phyloP scores from a whole-genome alignment of 2,797 vertebrate species.

The Chelidonichthys spinosus region DNA sequence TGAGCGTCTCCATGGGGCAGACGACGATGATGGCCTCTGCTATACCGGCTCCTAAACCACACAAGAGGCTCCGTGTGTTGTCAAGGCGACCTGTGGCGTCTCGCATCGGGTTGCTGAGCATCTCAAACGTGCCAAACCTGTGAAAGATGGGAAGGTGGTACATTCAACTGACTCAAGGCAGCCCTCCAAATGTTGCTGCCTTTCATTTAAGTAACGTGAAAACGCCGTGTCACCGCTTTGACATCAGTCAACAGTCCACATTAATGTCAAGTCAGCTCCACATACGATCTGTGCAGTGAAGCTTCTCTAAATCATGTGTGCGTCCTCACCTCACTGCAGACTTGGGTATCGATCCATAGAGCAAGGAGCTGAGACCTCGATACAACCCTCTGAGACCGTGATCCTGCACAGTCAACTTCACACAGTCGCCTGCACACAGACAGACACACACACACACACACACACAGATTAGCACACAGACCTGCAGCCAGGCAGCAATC shows the following conservation, averaged over 20 bases:
- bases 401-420: conserved; percentile 86
- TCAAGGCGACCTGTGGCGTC: conserved; percentile 84
- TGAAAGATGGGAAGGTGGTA: neutral
- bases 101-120: conserved; percentile 86
- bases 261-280: neutral
- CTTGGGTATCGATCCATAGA: conserved; percentile 88
- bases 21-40: conserved; percentile 84
- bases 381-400: conserved; percentile 87
- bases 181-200: neutral
- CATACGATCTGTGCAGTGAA: neutral
- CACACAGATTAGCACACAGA: conserved; percentile 4
- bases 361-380: conserved; percentile 86
- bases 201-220: neutral
- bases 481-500: conserved; percentile 9
- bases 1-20: conserved; percentile 88
- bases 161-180: neutral
- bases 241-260: neutral
- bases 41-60: conserved; percentile 84
- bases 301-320: neutral
- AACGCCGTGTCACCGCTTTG: conserved; percentile 15
- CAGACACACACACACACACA: conserved; percentile 33
- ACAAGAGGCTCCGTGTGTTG: conserved; percentile 84
- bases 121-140: conserved; percentile 88
- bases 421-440: conserved; percentile 81
- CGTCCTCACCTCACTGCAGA: conserved; percentile 85